Percentiles rank a stretch among this genome's conserved stretches.
These are phyloP conservation scores for Solen grandis DNA, from an alignment of 1,140 invertebrate species.

Conservation along the genomic window DNA sequence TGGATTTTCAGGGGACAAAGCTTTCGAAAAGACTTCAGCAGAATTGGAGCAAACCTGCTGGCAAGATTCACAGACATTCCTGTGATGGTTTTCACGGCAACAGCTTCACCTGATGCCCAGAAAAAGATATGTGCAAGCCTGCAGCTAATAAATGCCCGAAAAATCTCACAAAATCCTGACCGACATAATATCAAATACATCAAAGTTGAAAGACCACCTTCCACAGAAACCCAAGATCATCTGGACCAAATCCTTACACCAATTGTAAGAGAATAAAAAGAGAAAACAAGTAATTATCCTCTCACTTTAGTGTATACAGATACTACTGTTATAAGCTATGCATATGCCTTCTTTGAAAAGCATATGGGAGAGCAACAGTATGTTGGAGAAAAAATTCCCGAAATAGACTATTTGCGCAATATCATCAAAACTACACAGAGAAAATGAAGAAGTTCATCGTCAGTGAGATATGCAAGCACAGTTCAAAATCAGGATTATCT, in stretches of 20 bases:
- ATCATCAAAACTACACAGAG: conserved; percentile 50
- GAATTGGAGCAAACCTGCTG: conserved; percentile 23
- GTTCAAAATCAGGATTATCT: conserved; percentile 47
- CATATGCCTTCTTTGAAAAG: conserved; percentile 33
- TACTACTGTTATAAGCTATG: conserved; percentile 39
- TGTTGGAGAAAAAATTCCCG: conserved; percentile 20
- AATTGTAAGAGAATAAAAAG: not conserved
- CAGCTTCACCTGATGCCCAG: conserved; percentile 32
- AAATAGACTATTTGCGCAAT: conserved; percentile 57
- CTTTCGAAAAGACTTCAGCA: conserved; percentile 41
- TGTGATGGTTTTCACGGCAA: conserved; percentile 33
- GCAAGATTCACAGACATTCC: conserved; percentile 29
- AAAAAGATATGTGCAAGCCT: conserved; percentile 19
- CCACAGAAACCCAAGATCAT: conserved; percentile 33
- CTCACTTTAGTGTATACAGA: conserved; percentile 47
- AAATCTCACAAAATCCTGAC: conserved; percentile 42
- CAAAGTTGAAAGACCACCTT: conserved; percentile 15
- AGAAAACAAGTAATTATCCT: conserved; percentile 29
- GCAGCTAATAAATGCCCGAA: conserved; percentile 13
- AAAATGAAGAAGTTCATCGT: conserved; percentile 57
- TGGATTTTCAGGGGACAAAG: conserved; percentile 53
- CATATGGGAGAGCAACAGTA: conserved; percentile 25
- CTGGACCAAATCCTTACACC: conserved; percentile 25
- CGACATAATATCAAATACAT: conserved; percentile 46
- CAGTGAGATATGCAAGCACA: conserved; percentile 31